phyloP scores from a whole-genome alignment of 2,113 vertebrate genomes.

The Sialia sialis region DNA sequence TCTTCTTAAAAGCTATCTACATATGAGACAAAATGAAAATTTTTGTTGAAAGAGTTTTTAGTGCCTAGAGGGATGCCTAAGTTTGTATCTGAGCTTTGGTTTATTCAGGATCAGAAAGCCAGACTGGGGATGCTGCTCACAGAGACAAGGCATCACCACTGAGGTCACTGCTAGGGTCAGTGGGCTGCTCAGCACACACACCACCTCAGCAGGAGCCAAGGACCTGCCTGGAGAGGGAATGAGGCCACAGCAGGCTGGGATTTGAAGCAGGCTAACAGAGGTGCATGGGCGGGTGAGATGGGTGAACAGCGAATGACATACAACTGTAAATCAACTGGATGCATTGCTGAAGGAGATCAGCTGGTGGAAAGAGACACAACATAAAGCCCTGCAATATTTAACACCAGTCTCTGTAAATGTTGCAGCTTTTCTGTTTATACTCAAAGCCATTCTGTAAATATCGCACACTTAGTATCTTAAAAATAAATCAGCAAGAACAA shows the following conservation, averaged over 20 bases:
- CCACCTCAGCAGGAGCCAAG: fast-evolving
- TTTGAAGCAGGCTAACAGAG: not conserved
- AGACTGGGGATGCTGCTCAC: not conserved
- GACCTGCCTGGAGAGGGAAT: not conserved
- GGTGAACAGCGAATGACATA: not conserved
- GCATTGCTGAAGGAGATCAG: not conserved
- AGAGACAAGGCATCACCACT: not conserved
- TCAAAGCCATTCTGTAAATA: not conserved
- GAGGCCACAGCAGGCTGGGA: not conserved
- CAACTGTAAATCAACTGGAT: not conserved
- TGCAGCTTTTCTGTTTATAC: not conserved
- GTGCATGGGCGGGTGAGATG: not conserved
- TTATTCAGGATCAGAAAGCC: not conserved
- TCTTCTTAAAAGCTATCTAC: not conserved
- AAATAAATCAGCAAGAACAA: not conserved
- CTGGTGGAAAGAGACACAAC: not conserved
- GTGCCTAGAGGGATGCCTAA: not conserved
- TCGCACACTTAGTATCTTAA: fast-evolving
- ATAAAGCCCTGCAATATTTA: not conserved
- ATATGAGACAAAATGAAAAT: not conserved
- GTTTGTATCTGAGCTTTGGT: not conserved
- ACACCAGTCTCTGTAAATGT: not conserved
- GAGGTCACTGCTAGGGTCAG: not conserved
- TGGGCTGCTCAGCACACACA: not conserved
- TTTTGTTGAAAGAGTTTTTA: not conserved